These are phyloP conservation scores for Sphaerophoria rueppellii DNA, from an alignment of 2,888 invertebrate species.

Conservation along the genomic window DNA sequence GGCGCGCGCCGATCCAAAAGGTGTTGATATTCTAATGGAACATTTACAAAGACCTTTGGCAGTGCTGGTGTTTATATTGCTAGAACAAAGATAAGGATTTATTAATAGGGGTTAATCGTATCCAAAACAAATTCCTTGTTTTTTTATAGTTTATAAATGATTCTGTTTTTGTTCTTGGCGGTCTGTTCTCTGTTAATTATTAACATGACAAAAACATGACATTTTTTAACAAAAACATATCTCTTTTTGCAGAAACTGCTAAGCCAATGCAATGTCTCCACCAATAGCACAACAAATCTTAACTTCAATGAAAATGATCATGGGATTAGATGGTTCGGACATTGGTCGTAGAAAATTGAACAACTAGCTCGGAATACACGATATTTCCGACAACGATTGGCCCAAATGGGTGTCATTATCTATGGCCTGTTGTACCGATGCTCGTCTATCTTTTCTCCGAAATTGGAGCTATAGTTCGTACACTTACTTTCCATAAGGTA, in stretches of 20 bases:
- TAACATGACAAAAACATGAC: too few species aligned
- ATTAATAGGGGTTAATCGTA: too few species aligned
- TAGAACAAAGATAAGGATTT: slow-evolving; percentile 87
- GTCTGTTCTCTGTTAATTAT: too few species aligned
- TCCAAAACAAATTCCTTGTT: slow-evolving; percentile 69
- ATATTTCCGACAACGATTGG: slow-evolving; percentile 90
- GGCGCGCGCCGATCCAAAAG: slow-evolving; percentile 89
- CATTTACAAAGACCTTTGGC: slow-evolving; percentile 99
- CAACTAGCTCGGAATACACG: slow-evolving; percentile 90
- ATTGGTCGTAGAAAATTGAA: slow-evolving; percentile 87
- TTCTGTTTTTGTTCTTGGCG: slow-evolving; percentile 90
- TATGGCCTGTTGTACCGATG: slow-evolving; percentile 99
- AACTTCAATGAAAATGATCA: slow-evolving; percentile 92
- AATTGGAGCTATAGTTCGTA: slow-evolving; percentile 94
- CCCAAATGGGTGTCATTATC: slow-evolving; percentile 94
- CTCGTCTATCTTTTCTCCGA: slow-evolving; percentile 97
- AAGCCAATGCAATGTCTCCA: slow-evolving; percentile 94
- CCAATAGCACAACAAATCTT: slow-evolving; percentile 95
- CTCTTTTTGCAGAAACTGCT: slow-evolving; percentile 92
- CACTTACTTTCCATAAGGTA: slow-evolving; percentile 90
- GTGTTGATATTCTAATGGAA: slow-evolving; percentile 98
- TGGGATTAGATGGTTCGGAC: slow-evolving; percentile 91
- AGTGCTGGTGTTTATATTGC: slow-evolving; percentile 98
- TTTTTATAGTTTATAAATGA: slow-evolving; percentile 87
- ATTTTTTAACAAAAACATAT: too few species aligned